Percentiles rank a stretch among this genome's conserved stretches.
Evolutionary conservation across 37 sponge, comb jelly and placozoan genomes (phyloP).

Genomic region (Crambe crambe): DNA sequence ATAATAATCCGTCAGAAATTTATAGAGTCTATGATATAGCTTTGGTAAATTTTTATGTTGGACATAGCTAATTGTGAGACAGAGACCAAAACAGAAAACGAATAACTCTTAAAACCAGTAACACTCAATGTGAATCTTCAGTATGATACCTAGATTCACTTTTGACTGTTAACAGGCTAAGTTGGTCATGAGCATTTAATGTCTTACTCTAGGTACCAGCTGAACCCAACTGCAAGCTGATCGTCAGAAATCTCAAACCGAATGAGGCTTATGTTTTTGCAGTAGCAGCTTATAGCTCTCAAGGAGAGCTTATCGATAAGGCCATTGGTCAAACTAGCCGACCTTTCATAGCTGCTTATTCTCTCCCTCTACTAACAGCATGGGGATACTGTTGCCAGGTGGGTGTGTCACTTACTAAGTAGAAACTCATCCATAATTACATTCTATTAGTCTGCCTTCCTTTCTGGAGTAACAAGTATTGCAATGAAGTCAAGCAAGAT

Average conservation of each 20-base stretch:
- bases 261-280: conserved; percentile 89
- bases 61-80: not conserved
- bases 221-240: conserved; percentile 36
- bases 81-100: too few species aligned
- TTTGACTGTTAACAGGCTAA: too few species aligned
- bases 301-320: conserved; percentile 71
- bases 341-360: conserved; percentile 68
- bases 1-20: too few species aligned
- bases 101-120: not conserved
- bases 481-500: conserved; percentile 49
- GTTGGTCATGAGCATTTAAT: too few species aligned
- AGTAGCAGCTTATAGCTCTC: conserved; percentile 65
- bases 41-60: not conserved
- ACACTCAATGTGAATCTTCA: too few species aligned
- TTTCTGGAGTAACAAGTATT: conserved; percentile 45
- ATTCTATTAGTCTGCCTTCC: conserved; percentile 59
- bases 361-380: conserved; percentile 46
- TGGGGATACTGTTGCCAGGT: conserved; percentile 79
- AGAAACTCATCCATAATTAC: not conserved
- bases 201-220: conserved; percentile 56
- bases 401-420: not conserved
- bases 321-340: conserved; percentile 69
- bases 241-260: conserved; percentile 58
- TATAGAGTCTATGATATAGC: not conserved
- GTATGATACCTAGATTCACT: too few species aligned